These are phyloP conservation scores for Miltochrista miniata DNA, from an alignment of 2,888 invertebrate genomes.

Conservation along the genomic window DNA sequence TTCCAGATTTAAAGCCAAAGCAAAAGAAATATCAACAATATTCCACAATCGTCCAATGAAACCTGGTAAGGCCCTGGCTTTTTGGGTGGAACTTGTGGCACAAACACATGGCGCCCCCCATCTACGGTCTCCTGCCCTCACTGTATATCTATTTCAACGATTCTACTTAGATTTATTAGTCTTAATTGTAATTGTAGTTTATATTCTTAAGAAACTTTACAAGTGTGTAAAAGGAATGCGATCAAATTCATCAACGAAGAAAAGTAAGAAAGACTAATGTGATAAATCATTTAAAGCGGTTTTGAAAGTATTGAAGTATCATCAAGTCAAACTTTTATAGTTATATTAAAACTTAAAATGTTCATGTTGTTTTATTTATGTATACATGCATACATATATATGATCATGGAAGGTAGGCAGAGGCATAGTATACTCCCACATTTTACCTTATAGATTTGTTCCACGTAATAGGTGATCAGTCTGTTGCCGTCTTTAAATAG, in stretches of 20 bases:
- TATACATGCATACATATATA: too few species aligned
- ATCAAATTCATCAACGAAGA: background rate
- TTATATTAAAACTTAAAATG: too few species aligned
- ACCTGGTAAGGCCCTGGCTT: constrained; percentile 84
- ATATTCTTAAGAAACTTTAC: background rate
- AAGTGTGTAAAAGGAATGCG: background rate
- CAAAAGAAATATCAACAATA: constrained; percentile 44
- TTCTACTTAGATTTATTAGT: constrained; percentile 53
- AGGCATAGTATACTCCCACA: too few species aligned
- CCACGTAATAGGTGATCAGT: too few species aligned
- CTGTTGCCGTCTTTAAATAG: too few species aligned
- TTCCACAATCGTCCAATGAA: constrained; percentile 73
- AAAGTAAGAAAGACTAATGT: constrained; percentile 3
- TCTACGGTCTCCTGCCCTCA: constrained; percentile 53
- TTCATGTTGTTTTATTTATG: too few species aligned
- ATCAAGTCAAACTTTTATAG: too few species aligned
- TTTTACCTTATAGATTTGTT: too few species aligned
- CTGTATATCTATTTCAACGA: constrained; percentile 52
- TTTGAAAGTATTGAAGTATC: too few species aligned
- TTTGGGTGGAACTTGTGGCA: constrained; percentile 87
- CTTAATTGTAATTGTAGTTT: constrained; percentile 22
- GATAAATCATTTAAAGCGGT: too few species aligned
- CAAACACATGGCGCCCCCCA: constrained; percentile 82
- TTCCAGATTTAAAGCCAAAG: constrained; percentile 48
- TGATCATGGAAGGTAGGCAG: too few species aligned